Base-by-base conservation (phyloP, 1,140 invertebrate species). In the Scaptomyza pallida region DNA sequence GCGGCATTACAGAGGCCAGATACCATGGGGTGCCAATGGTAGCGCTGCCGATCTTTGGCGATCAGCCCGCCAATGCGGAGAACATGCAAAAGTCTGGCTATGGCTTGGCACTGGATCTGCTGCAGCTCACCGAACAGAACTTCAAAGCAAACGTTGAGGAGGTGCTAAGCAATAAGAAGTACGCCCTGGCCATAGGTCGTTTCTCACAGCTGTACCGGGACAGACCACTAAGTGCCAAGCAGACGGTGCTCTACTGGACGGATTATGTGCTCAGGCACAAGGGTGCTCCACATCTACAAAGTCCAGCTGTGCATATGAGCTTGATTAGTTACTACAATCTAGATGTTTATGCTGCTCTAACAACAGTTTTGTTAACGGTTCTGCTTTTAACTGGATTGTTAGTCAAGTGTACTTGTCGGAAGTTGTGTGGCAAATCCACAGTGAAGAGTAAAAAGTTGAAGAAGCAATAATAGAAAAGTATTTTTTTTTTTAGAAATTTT, bases 21-120 rank as follows among this genome's bases (percentile, higher is more conserved):
- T 94, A 94, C 90, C 94, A 95, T 74, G 94, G 93, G 75, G 93
- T 95, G 4, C 95, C 96, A 3, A 93, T 96, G 52, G 90, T 96
- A 23, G 94, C 94, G 0, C 92, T 96, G 26, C 95, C 96, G 6
- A 91, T 96, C 16, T 93, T 95, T 50, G 93, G 92, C 40, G 94
- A 95, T 85, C 95, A 96, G 76, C 91, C 85, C 0, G 92, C 91
- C n/a, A 95, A 94, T 74, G 90, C 93, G 6, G 88, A 92, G 0
- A 92, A 92, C 50, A 72, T 92, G 2, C 82, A 92, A 12, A 57
- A 90, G 4, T 83, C 88, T 1, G 93, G 93, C 0, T 93, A 92
- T 56, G 93, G 92, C 75, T 92, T 44, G 75, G 48, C 0, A 12
- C 0, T 94, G 21, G 78, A 92, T 16, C 77, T 91, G 33, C 50